Evolutionary conservation across 2,888 invertebrate genomes (phyloP).

Genomic region (Podabrus alpinus): DNA sequence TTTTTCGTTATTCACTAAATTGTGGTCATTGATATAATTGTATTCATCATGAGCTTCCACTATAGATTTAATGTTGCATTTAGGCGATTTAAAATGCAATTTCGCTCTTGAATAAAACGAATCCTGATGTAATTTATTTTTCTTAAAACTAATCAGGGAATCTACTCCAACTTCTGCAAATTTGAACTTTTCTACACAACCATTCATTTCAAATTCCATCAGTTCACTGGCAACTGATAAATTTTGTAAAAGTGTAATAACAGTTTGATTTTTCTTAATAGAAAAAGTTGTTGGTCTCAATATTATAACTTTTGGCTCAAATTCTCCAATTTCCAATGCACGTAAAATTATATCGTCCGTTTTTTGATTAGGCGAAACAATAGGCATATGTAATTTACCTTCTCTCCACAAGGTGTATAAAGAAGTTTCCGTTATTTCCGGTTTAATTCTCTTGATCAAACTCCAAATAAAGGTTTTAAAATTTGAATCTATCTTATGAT

Average conservation of each 20-base stretch:
- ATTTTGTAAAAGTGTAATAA: slow-evolving; percentile 11
- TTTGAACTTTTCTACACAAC: slow-evolving; percentile 4
- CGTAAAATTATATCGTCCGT: slow-evolving; percentile 11
- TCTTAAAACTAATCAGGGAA: not conserved
- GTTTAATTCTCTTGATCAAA: not conserved
- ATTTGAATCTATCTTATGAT: slow-evolving; percentile 4
- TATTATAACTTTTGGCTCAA: slow-evolving; percentile 13
- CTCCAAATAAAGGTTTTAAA: slow-evolving; percentile 14
- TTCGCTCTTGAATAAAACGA: not conserved
- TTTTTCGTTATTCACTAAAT: not conserved
- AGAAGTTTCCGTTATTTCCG: not conserved
- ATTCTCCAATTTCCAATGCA: slow-evolving; percentile 11
- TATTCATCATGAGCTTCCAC: slow-evolving; percentile 23
- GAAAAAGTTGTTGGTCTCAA: slow-evolving; percentile 5
- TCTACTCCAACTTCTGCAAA: not conserved
- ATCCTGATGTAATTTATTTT: slow-evolving; percentile 3
- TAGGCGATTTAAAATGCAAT: not conserved
- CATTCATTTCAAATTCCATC: not conserved
- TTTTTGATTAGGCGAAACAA: slow-evolving; percentile 4
- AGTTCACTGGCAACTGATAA: not conserved
- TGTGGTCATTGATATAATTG: slow-evolving; percentile 12
- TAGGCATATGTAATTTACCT: slow-evolving; percentile 19
- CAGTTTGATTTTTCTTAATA: slow-evolving; percentile 1
- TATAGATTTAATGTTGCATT: not conserved
- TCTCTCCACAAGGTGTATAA: slow-evolving; percentile 14